Percentiles rank a stretch among this genome's conserved stretches.
Conservation (phyloP, 35 echinoderm and acorn worm genomes). For the Ophioderma brevispina region DNA sequence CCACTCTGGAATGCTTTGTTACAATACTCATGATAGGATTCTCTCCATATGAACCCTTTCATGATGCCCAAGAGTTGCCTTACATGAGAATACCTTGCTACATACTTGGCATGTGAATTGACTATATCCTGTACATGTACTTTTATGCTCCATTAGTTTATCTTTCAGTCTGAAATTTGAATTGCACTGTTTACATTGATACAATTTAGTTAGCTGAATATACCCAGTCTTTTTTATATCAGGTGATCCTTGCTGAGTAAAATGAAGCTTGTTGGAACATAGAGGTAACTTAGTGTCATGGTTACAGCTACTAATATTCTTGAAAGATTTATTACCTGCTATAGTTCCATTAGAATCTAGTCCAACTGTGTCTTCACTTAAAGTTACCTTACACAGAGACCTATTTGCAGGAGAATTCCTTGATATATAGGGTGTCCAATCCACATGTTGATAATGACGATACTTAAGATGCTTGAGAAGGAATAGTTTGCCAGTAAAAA, state of each 20-base stretch:
- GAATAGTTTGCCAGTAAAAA: not conserved
- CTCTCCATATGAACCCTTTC: too few relatives aligned
- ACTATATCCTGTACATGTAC: conserved; percentile 50
- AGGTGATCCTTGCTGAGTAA: not conserved
- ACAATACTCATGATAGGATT: too few relatives aligned
- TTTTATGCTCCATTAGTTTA: conserved; percentile 8
- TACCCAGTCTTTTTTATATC: not conserved
- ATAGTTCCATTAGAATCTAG: not conserved
- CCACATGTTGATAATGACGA: not conserved
- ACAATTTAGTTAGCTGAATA: not conserved
- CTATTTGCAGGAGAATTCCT: not conserved
- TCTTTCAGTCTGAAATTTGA: not conserved
- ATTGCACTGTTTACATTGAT: not conserved
- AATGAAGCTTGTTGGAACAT: too few relatives aligned
- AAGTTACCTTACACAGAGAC: not conserved
- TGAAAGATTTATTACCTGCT: not conserved
- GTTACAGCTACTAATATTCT: not conserved
- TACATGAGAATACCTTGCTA: not conserved
- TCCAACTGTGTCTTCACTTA: not conserved
- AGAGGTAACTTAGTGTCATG: too few relatives aligned
- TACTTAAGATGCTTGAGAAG: not conserved
- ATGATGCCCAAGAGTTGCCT: too few relatives aligned
- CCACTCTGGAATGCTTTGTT: too few relatives aligned
- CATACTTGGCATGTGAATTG: conserved; percentile 36
- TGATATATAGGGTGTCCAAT: not conserved